Evolutionary conservation across 2,113 vertebrate genomes (phyloP).

Genomic region (Varanus komodoensis): DNA sequence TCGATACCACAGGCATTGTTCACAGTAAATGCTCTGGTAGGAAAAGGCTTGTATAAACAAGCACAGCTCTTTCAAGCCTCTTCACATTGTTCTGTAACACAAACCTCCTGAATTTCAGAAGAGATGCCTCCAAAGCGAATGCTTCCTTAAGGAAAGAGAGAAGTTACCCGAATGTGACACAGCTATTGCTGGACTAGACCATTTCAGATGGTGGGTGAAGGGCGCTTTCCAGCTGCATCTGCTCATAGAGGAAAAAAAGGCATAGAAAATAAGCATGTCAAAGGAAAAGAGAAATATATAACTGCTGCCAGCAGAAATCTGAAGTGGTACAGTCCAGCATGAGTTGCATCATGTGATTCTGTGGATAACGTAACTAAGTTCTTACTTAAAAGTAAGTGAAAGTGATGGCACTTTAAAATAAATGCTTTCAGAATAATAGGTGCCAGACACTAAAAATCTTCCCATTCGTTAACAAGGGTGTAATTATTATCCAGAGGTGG

Average conservation of each 20-base stretch:
- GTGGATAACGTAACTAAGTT: neutral
- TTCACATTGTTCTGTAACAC: neutral
- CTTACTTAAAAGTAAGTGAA: neutral
- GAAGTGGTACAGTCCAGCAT: neutral
- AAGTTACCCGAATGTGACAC: neutral
- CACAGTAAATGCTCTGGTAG: neutral
- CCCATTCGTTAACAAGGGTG: neutral
- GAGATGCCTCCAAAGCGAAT: neutral
- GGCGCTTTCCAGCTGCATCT: neutral
- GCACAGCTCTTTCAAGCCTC: neutral
- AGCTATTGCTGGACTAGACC: neutral
- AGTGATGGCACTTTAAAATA: neutral
- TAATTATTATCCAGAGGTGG: slow-evolving; percentile 19
- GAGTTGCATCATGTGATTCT: neutral
- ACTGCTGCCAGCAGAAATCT: neutral
- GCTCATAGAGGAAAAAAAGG: neutral
- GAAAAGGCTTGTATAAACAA: neutral
- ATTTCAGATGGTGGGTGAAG: neutral
- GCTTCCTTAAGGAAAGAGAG: neutral
- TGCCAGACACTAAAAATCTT: neutral
- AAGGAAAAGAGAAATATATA: neutral
- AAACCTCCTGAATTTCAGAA: neutral
- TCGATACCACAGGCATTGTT: neutral
- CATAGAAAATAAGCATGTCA: neutral
- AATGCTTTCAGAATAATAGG: slow-evolving; percentile 3